Conservation (phyloP, 2,113 vertebrate species). For the Conger conger region DNA sequence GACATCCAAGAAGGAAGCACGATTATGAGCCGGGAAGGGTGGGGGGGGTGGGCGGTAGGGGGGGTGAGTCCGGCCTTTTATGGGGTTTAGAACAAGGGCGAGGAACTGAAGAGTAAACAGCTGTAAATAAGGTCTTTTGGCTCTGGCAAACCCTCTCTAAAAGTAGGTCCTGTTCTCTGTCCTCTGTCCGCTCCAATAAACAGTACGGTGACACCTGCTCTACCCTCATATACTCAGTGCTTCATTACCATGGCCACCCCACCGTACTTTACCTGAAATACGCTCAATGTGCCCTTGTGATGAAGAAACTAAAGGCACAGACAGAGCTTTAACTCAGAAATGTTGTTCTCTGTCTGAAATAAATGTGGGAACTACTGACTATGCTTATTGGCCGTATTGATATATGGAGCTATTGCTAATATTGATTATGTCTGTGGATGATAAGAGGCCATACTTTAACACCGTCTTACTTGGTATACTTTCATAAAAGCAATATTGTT, state of each 20-base stretch:
- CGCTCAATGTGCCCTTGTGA: too few relatives aligned
- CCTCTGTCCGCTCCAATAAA: conserved; percentile 55
- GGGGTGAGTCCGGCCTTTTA: conserved; percentile 61
- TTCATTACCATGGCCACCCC: conserved; percentile 35
- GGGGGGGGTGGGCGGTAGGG: conserved; percentile 43
- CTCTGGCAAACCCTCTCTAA: conserved; percentile 65
- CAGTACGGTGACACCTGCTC: conserved; percentile 51
- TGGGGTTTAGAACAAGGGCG: conserved; percentile 74
- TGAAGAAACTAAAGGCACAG: too few relatives aligned
- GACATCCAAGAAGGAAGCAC: conserved; percentile 84
- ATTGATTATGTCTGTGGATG: background rate
- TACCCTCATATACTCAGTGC: conserved; percentile 23
- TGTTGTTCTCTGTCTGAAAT: background rate
- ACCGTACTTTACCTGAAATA: too few relatives aligned
- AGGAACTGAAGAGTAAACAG: conserved; percentile 74
- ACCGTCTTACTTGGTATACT: background rate
- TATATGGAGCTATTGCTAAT: background rate
- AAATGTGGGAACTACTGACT: background rate
- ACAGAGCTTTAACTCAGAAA: too few relatives aligned
- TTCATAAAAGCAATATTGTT: background rate
- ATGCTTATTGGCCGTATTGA: background rate
- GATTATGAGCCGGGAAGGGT: conserved; percentile 69
- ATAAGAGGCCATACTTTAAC: background rate
- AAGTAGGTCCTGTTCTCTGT: conserved; percentile 55
- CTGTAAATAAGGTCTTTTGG: conserved; percentile 72